A percentile compares a stretch with the other conserved stretches of the same genome.
Conservation (phyloP, 2,888 invertebrate genomes). For the Temnothorax rugatulus region DNA sequence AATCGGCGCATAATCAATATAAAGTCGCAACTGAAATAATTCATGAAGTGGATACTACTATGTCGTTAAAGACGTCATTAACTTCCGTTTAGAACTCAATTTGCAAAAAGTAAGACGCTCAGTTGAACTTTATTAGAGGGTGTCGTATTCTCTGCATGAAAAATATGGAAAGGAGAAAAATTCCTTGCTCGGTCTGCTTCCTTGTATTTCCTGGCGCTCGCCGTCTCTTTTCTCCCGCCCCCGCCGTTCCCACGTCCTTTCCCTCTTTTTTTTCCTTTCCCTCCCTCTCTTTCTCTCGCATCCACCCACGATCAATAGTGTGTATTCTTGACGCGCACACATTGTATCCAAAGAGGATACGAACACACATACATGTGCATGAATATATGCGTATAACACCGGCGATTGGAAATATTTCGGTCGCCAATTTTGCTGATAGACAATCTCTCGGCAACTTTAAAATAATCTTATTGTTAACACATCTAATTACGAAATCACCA, state of each 20-base stretch:
- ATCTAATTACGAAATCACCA: background rate
- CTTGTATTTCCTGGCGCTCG: slow-evolving; percentile 69
- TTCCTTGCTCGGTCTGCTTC: slow-evolving; percentile 65
- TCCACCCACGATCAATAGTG: slow-evolving; percentile 84
- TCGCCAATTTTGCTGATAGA: background rate
- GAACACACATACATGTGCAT: slow-evolving; percentile 30
- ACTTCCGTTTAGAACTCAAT: background rate
- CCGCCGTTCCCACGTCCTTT: slow-evolving; percentile 48
- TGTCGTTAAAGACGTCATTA: slow-evolving; percentile 1
- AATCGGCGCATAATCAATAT: background rate
- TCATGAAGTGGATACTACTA: background rate
- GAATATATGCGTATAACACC: slow-evolving; percentile 10
- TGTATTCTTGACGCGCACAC: slow-evolving; percentile 85
- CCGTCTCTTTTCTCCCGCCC: slow-evolving; percentile 59
- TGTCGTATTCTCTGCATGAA: slow-evolving; percentile 67
- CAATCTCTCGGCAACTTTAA: background rate
- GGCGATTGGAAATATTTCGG: slow-evolving; percentile 13
- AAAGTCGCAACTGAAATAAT: background rate
- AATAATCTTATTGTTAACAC: slow-evolving; percentile 7
- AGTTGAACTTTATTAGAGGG: slow-evolving; percentile 39
- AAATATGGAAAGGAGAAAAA: slow-evolving; percentile 67
- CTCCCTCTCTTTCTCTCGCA: slow-evolving; percentile 60
- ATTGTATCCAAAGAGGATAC: slow-evolving; percentile 78
- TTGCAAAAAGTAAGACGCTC: background rate
- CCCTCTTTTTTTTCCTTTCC: slow-evolving; percentile 48